A percentile compares a stretch with the other conserved stretches of the same genome.
Conservation (phyloP, 2,113 vertebrate species). For the Rhynchomys soricoides region DNA sequence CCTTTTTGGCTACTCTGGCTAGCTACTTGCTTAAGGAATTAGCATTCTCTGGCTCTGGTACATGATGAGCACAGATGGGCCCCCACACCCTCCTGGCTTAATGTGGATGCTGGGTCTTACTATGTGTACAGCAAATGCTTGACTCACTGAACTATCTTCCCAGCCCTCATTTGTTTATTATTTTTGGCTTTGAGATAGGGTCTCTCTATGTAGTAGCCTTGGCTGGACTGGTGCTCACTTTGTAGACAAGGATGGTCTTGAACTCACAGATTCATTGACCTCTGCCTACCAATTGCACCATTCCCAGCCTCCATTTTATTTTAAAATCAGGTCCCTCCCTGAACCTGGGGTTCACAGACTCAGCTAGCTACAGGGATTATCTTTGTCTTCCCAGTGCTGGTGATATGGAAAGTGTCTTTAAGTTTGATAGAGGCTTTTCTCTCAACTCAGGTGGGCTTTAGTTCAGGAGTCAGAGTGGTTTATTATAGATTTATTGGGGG, state of each 20-base stretch:
- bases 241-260: neutral
- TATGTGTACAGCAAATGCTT: too few species aligned
- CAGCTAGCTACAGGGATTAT: neutral
- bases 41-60: neutral
- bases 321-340: neutral
- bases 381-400: neutral
- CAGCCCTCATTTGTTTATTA: neutral
- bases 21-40: neutral
- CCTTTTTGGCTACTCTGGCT: neutral
- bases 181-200: slow-evolving; percentile 13
- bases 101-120: neutral
- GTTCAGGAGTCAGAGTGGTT: neutral
- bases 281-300: neutral
- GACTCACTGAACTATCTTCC: neutral
- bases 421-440: neutral
- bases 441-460: neutral
- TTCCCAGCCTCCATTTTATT: neutral
- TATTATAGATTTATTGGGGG: neutral
- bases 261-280: neutral
- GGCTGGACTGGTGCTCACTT: neutral
- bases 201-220: neutral
- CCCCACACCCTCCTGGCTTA: neutral
- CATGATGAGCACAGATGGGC: neutral
- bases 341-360: neutral
- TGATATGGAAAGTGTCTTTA: neutral